These are phyloP conservation scores for Chrysolina haemoptera DNA, from an alignment of 2,888 invertebrate genomes.

Conservation along the genomic window DNA sequence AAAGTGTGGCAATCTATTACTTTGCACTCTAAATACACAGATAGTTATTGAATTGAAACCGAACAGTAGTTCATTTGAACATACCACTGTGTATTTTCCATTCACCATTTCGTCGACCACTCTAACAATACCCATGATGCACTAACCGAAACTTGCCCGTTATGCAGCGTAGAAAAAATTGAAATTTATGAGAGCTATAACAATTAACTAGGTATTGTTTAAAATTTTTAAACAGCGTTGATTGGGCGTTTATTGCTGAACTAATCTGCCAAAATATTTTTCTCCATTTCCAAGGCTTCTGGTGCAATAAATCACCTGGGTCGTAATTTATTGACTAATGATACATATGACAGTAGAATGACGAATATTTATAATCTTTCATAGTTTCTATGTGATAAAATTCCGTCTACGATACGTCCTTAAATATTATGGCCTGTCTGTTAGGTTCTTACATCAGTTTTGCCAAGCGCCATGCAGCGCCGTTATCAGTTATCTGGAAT, in stretches of 20 bases:
- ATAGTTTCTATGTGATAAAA: constrained; percentile 7
- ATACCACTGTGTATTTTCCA: constrained; percentile 20
- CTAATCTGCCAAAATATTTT: constrained; percentile 17
- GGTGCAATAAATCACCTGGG: constrained; percentile 6
- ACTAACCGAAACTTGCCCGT: constrained; percentile 1
- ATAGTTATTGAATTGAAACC: no score
- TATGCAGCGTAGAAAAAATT: constrained; percentile 8
- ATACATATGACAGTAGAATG: constrained; percentile 12
- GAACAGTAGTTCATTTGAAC: not conserved
- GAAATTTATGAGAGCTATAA: constrained; percentile 16
- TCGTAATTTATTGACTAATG: constrained; percentile 12
- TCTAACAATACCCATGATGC: constrained; percentile 20
- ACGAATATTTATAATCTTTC: constrained; percentile 20
- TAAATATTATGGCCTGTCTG: constrained; percentile 12
- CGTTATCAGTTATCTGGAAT: constrained; percentile 17
- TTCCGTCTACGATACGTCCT: constrained; percentile 8
- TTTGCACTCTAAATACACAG: no score
- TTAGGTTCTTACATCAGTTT: constrained; percentile 9
- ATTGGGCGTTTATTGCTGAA: constrained; percentile 11
- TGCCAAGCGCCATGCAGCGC: constrained; percentile 11
- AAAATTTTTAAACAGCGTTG: not conserved
- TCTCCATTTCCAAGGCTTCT: not conserved
- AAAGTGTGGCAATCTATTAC: no score
- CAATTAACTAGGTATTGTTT: constrained; percentile 11
- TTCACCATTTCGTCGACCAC: constrained; percentile 13